Evolutionary conservation across 2,113 vertebrate genomes (phyloP).

Genomic region (Pollachius pollachius): DNA sequence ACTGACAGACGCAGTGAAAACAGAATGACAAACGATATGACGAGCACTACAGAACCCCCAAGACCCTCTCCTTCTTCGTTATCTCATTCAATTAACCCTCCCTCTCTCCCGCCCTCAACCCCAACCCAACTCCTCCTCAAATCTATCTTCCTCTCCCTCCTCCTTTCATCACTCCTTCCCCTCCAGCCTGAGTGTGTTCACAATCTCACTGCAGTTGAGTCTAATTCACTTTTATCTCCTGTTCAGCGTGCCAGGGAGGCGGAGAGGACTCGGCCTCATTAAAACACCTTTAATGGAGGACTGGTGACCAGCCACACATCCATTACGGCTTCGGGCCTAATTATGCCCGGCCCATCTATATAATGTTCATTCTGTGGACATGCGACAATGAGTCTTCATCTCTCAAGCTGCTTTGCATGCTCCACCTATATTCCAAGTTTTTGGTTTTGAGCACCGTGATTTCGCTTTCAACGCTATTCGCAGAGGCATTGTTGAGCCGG

Average conservation of each 20-base stretch:
- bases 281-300: conserved; percentile 51
- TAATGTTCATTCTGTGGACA: conserved; percentile 32
- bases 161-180: conserved; percentile 36
- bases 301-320: conserved; percentile 34
- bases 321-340: conserved; percentile 49
- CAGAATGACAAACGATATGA: neutral
- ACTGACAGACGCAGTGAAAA: neutral
- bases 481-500: too few species aligned
- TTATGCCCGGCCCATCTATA: conserved; percentile 45
- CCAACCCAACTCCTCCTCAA: conserved; percentile 25
- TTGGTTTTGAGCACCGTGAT: too few species aligned
- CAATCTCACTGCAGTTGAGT: conserved; percentile 39
- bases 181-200: conserved; percentile 31
- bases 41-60: conserved; percentile 29
- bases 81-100: conserved; percentile 61
- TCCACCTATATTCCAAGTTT: too few species aligned
- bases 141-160: conserved; percentile 38
- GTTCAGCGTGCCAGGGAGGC: conserved; percentile 41
- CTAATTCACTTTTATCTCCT: conserved; percentile 55
- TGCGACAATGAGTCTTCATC: conserved; percentile 14
- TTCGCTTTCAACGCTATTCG: too few species aligned
- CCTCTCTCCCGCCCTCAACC: conserved; percentile 35
- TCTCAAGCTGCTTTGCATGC: too few species aligned
- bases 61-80: conserved; percentile 49
- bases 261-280: conserved; percentile 43